These are phyloP conservation scores for Sus cebifrons DNA, from an alignment of 2,797 vertebrate genomes.

Conservation along the genomic window DNA sequence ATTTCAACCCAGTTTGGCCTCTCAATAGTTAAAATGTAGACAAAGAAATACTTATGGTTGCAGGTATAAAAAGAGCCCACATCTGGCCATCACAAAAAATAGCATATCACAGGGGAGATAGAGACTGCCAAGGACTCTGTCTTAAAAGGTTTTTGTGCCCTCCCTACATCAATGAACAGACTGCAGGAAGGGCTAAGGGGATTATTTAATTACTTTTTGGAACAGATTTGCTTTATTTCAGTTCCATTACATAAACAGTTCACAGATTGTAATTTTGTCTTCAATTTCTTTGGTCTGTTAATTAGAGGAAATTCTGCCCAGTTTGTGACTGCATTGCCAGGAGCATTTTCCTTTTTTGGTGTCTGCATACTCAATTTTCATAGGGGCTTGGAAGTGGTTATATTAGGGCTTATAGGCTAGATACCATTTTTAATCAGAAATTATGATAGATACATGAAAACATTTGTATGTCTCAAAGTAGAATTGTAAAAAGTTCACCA, in stretches of 20 bases:
- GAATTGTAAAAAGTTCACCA: not conserved
- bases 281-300: slow-evolving; percentile 31
- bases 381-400: not conserved
- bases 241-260: not conserved
- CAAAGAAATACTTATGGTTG: not conserved
- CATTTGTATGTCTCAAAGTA: not conserved
- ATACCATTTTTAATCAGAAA: slow-evolving; percentile 5
- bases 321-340: not conserved
- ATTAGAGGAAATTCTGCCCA: slow-evolving; percentile 4
- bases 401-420: not conserved
- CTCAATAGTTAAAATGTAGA: not conserved
- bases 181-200: not conserved
- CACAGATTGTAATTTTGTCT: not conserved
- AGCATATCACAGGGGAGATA: not conserved
- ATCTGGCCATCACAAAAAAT: not conserved
- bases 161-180: slow-evolving; percentile 7
- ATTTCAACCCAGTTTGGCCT: not conserved
- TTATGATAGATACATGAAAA: not conserved
- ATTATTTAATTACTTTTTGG: slow-evolving; percentile 28
- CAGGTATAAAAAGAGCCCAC: not conserved
- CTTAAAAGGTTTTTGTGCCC: not conserved
- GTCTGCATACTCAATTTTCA: not conserved
- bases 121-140: not conserved
- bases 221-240: slow-evolving; percentile 45
- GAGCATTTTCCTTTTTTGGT: not conserved